A percentile compares a stretch with the other conserved stretches of the same genome.
These are phyloP conservation scores for Mobula birostris DNA, from an alignment of 2,113 vertebrate species.

Conservation along the genomic window DNA sequence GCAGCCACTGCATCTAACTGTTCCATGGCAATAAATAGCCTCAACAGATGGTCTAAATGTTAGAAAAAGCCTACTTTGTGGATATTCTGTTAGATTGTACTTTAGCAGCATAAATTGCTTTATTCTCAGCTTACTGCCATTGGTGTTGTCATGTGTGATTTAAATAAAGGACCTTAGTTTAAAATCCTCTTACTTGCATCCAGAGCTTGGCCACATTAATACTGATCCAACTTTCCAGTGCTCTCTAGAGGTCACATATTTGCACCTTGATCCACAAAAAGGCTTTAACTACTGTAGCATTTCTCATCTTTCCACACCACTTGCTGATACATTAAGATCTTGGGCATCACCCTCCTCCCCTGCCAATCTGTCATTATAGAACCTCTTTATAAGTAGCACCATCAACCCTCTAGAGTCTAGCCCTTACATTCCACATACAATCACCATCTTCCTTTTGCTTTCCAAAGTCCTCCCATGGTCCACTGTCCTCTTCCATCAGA, in stretches of 20 bases:
- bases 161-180: background rate
- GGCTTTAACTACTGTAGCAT: background rate
- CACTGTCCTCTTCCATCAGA: no score
- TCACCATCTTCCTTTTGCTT: no score
- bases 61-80: background rate
- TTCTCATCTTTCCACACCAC: background rate
- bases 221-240: background rate
- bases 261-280: background rate
- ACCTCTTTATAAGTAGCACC: no score
- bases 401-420: no score
- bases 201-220: background rate
- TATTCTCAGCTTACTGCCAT: background rate
- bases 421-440: no score
- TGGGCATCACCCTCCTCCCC: no score
- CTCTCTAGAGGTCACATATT: background rate
- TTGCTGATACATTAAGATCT: background rate
- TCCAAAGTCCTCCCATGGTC: no score
- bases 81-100: background rate
- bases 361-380: no score
- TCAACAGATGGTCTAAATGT: background rate
- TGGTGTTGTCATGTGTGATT: no score
- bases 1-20: background rate
- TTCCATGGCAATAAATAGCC: background rate
- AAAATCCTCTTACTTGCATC: background rate
- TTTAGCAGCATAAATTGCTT: conserved; percentile 15